phyloP scores from a whole-genome alignment of 2,797 vertebrate genomes.

The Hydrocynus forskahlii region DNA sequence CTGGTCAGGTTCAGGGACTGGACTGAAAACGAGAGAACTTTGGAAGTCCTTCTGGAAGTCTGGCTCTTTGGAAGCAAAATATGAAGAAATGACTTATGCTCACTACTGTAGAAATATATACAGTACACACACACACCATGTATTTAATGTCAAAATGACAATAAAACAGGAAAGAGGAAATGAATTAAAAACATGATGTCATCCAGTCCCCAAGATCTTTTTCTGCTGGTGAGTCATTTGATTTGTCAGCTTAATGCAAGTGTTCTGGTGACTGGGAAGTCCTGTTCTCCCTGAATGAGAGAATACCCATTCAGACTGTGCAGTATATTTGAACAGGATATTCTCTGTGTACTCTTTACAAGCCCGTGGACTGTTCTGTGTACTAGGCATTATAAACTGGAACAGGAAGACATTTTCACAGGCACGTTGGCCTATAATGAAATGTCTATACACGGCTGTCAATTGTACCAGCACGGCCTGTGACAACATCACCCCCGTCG shows the following conservation, averaged over 20 bases:
- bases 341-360: constrained; percentile 8
- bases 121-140: no score
- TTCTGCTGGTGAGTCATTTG: constrained; percentile 29
- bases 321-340: constrained; percentile 33
- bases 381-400: not conserved
- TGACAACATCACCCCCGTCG: no score
- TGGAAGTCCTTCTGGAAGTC: no score
- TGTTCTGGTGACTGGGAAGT: constrained; percentile 24
- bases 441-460: not conserved
- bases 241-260: constrained; percentile 17
- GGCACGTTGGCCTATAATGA: not conserved
- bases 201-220: not conserved
- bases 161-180: not conserved
- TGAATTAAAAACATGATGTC: not conserved
- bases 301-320: constrained; percentile 29
- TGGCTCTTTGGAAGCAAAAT: no score
- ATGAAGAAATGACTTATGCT: no score
- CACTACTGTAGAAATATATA: no score
- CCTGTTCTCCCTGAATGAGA: constrained; percentile 26
- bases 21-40: no score
- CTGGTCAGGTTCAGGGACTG: no score
- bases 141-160: not conserved
- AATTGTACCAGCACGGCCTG: not conserved
- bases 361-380: not conserved
- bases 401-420: constrained; percentile 1